A percentile compares a stretch with the other conserved stretches of the same genome.
Evolutionary conservation across 2,888 invertebrate genomes (phyloP).

Genomic region (Doris montereyensis): DNA sequence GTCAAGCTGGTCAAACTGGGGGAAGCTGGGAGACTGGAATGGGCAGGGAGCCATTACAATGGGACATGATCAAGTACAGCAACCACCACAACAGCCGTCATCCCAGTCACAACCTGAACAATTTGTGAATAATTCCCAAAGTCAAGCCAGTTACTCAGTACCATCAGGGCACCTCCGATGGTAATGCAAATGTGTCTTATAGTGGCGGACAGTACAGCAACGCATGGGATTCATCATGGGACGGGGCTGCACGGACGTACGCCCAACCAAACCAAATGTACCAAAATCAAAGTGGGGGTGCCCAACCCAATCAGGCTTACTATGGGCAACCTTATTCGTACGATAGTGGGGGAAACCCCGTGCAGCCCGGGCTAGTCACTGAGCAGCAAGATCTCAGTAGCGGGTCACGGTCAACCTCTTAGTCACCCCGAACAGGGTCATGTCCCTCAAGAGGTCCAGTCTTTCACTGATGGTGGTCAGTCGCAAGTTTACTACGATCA

Average conservation of each 20-base stretch:
- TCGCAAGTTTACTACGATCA: slow-evolving; percentile 25
- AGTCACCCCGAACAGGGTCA: no score
- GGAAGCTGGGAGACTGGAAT: slow-evolving; percentile 31
- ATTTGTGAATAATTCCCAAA: not conserved
- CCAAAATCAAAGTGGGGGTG: slow-evolving; percentile 4
- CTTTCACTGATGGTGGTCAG: not conserved
- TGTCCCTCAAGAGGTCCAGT: no score
- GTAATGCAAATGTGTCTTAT: slow-evolving; percentile 11
- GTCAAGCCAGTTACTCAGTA: not conserved
- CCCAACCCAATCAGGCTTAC: not conserved
- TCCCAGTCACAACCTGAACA: not conserved
- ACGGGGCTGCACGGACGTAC: no score
- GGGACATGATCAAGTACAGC: slow-evolving; percentile 1
- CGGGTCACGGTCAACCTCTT: no score
- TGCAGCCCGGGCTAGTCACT: no score
- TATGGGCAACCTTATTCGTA: no score
- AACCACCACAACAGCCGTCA: not conserved
- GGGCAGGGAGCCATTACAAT: not conserved
- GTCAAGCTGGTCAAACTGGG: slow-evolving; percentile 42
- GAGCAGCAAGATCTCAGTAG: no score
- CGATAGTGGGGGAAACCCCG: no score
- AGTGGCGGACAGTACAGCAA: slow-evolving; percentile 11
- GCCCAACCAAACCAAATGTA: no score
- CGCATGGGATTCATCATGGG: slow-evolving; percentile 18
- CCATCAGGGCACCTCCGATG: not conserved